These are phyloP conservation scores for Dioctria rufipes DNA, from an alignment of 2,888 invertebrate genomes.

Conservation along the genomic window DNA sequence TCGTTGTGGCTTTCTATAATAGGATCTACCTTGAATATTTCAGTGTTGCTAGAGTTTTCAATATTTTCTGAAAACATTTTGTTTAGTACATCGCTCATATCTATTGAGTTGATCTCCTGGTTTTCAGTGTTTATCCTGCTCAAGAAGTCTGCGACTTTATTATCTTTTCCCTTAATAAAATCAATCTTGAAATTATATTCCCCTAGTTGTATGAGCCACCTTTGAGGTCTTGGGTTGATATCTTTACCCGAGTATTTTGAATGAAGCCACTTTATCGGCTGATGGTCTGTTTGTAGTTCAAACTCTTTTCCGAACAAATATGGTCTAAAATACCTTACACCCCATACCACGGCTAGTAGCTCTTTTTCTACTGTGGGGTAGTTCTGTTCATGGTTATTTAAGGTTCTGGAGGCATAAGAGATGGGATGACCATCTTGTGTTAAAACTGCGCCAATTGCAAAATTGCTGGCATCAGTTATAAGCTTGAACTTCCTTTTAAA, in stretches of 20 bases:
- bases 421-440: constrained; percentile 45
- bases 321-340: constrained; percentile 36
- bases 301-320: constrained; percentile 37
- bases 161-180: constrained; percentile 31
- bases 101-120: background rate
- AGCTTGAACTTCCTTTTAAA: constrained; percentile 26
- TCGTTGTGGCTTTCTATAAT: background rate
- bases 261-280: constrained; percentile 26
- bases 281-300: background rate
- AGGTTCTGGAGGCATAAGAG: constrained; percentile 44
- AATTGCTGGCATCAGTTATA: constrained; percentile 15
- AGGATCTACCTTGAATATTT: background rate
- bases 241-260: constrained; percentile 26
- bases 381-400: constrained; percentile 40
- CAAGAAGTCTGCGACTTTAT: constrained; percentile 26
- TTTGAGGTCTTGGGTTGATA: constrained; percentile 6
- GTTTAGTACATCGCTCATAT: background rate
- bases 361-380: constrained; percentile 45
- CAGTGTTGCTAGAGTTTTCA: background rate
- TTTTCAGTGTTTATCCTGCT: constrained; percentile 30
- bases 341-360: constrained; percentile 25
- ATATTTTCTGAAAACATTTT: background rate
- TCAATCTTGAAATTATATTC: constrained; percentile 14
- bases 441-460: constrained; percentile 22
- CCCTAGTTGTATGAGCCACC: constrained; percentile 6